phyloP scores from a whole-genome alignment of 2,888 invertebrate genomes.

The Parnassius smintheus region DNA sequence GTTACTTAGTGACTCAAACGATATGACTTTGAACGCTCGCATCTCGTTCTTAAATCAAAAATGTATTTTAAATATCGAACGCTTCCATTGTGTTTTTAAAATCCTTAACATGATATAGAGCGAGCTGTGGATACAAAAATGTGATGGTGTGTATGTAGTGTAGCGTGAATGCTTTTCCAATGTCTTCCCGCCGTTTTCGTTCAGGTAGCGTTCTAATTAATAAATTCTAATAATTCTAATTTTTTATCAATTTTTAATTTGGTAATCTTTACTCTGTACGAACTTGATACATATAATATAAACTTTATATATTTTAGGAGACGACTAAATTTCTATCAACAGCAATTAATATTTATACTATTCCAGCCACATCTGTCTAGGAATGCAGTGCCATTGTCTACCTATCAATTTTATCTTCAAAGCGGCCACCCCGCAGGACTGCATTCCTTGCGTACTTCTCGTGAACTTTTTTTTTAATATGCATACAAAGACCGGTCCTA shows the following conservation, averaged over 20 bases:
- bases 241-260: no score
- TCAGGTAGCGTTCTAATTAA: conserved; percentile 45
- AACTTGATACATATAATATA: no score
- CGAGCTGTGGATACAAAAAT: conserved; percentile 26
- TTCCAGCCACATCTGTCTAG: conserved; percentile 14
- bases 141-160: conserved; percentile 40
- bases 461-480: conserved; percentile 41
- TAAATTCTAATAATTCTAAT: no score
- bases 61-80: conserved; percentile 26
- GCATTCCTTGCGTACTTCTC: conserved; percentile 43
- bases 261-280: no score
- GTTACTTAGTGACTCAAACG: conserved; percentile 62
- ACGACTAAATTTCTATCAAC: no score
- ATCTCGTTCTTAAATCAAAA: conserved; percentile 32
- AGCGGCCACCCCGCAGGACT: conserved; percentile 33
- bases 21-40: conserved; percentile 49
- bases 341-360: neutral
- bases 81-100: conserved; percentile 33
- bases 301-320: no score
- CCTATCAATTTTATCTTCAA: conserved; percentile 35
- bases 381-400: conserved; percentile 34
- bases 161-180: conserved; percentile 44
- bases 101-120: conserved; percentile 29
- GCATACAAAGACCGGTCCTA: conserved; percentile 51
- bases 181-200: conserved; percentile 52